These are phyloP conservation scores for Luperina testacea DNA, from an alignment of 2,888 invertebrate genomes.

Conservation along the genomic window DNA sequence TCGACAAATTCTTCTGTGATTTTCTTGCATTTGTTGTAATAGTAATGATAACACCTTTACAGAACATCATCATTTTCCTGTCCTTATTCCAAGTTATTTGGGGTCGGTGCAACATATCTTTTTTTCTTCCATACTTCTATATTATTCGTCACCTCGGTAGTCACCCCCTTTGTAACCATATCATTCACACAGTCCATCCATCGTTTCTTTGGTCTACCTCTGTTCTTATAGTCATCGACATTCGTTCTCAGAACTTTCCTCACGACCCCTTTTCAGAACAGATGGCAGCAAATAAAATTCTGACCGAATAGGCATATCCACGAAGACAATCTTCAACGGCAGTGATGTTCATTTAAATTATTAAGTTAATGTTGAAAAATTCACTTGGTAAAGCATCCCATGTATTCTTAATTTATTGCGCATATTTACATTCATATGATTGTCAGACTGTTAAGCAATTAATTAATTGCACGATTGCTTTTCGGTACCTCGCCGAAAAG, in stretches of 20 bases:
- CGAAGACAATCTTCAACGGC: not conserved
- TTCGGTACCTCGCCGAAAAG: conserved; percentile 68
- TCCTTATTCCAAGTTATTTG: not conserved
- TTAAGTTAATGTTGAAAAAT: conserved; percentile 39
- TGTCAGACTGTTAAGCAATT: conserved; percentile 62
- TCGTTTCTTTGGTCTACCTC: not conserved
- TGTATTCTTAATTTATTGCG: conserved; percentile 57
- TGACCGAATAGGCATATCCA: not conserved
- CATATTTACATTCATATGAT: conserved; percentile 63
- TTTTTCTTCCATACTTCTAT: not conserved
- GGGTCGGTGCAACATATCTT: not conserved
- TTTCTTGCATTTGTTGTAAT: not conserved
- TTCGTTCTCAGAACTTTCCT: not conserved
- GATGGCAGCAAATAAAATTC: not conserved
- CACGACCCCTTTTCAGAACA: not conserved
- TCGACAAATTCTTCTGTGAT: conserved; percentile 11
- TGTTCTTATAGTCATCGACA: not conserved
- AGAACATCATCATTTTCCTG: not conserved
- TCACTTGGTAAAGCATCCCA: conserved; percentile 51
- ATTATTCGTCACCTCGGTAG: not conserved
- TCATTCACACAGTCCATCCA: not conserved
- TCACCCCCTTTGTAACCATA: not conserved
- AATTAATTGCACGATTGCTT: conserved; percentile 71
- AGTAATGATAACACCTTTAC: not conserved
- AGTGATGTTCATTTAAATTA: conserved; percentile 21